These are phyloP conservation scores for Clarias pachynema DNA, from an alignment of 2,797 vertebrate genomes.

Conservation along the genomic window DNA sequence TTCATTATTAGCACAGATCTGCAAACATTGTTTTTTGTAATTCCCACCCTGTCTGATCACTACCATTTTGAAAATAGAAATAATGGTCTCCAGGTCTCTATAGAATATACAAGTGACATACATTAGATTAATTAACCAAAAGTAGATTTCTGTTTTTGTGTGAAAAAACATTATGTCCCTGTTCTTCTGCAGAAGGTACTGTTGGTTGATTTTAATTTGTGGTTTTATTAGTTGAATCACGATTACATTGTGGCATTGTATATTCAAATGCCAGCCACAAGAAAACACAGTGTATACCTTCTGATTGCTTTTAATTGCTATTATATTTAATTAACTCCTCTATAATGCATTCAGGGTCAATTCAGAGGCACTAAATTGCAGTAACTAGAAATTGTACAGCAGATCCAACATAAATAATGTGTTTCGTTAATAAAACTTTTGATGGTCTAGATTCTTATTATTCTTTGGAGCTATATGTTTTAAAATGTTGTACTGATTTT, in stretches of 20 bases:
- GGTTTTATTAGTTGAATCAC: neutral
- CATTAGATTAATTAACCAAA: neutral
- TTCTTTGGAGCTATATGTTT: neutral
- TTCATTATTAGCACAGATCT: neutral
- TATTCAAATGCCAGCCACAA: neutral
- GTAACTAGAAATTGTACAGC: neutral
- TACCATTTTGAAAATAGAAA: constrained; percentile 20
- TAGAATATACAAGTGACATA: neutral
- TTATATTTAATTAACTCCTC: neutral
- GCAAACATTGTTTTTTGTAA: neutral
- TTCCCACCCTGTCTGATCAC: neutral
- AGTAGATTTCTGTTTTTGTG: neutral
- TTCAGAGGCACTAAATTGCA: neutral
- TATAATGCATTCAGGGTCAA: neutral
- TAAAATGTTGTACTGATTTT: neutral
- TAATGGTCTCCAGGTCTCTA: neutral
- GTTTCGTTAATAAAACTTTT: neutral
- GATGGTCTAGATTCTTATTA: neutral
- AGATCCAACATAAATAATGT: neutral
- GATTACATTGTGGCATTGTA: neutral
- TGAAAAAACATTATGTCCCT: neutral
- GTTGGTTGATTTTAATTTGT: constrained; percentile 2
- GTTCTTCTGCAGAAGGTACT: neutral
- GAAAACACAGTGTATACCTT: neutral
- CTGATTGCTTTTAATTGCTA: neutral